Base-by-base conservation (phyloP, 2,113 vertebrate species). In the Thryonomys swinderianus region DNA sequence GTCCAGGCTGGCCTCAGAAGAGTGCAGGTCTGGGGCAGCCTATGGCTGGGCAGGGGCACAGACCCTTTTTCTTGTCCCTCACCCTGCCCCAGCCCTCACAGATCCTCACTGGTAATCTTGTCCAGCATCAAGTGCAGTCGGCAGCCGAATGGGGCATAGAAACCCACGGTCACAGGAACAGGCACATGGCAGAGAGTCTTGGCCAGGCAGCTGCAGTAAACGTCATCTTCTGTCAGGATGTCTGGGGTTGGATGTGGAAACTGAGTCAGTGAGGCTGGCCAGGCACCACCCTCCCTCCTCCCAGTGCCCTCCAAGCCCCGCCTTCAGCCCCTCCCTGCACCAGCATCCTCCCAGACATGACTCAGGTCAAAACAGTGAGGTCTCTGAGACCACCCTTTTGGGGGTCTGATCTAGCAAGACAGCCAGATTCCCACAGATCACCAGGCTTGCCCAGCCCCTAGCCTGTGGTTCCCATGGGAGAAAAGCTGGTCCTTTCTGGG, bases 141-240 rank as follows among this genome's bases (percentile, higher is more conserved):
- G 30, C 97, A 97, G 76, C 97, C 97, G 0, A 98, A 98, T 76
- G 98, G 97, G 0, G 98, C 98, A 0, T 98, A 98, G 98, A 98
- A 98, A 1, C 98, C 98, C 3, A 98, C 98, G 0, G 98, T 98
- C 95, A 98, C 98, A 0, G 98, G 98, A 0, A 98, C 98, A 0
- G 98, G 97, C 53, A 98, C 98, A 1, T 98, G 98, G 73, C 98
- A 98, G 21, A 98, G 95, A 0, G 98, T 97, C 96, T 97, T 97
- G 23, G 98, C 98, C 21, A 98, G 98, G 79, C 98, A 98, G 81
- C 93, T 98, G 93, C 98, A 98, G 86, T 98, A 98, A 9, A 98
- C 81, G 1, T 98, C 98, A 5, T 98, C 98, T 82, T 98, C 98
- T 0, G 98, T 98, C 69, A 97, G 89, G 12, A 95, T 74, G 7